Evolutionary conservation across 2,113 vertebrate species (phyloP).

Genomic region (Mormyrus iriodes): DNA sequence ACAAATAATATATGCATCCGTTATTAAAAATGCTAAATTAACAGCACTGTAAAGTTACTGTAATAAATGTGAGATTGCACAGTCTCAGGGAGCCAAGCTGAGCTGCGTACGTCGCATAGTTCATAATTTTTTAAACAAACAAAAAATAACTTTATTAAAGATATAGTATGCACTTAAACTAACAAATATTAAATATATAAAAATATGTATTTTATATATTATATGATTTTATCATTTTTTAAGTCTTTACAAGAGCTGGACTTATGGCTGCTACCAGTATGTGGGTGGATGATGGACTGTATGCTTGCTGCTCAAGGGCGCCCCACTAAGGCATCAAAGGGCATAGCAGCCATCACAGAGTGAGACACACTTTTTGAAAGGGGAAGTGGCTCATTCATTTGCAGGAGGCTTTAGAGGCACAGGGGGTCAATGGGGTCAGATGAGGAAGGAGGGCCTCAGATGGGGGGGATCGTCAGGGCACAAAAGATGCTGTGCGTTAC

Average conservation of each 20-base stretch:
- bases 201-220: background rate
- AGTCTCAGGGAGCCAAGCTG: too few species aligned
- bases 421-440: background rate
- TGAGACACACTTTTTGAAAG: background rate
- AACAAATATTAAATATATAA: background rate
- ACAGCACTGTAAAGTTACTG: background rate
- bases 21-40: background rate
- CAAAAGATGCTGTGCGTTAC: background rate
- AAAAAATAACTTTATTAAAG: background rate
- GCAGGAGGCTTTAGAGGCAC: background rate
- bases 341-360: background rate
- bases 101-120: too few species aligned
- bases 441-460: background rate
- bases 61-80: background rate
- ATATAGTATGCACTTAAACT: background rate
- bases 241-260: background rate
- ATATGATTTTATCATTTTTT: background rate
- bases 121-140: background rate
- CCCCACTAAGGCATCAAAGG: background rate
- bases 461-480: background rate
- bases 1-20: background rate
- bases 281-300: background rate
- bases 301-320: background rate
- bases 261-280: background rate
- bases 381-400: background rate